Evolutionary conservation across 2,888 invertebrate genomes (phyloP).

Genomic region (Pandemis heparana): DNA sequence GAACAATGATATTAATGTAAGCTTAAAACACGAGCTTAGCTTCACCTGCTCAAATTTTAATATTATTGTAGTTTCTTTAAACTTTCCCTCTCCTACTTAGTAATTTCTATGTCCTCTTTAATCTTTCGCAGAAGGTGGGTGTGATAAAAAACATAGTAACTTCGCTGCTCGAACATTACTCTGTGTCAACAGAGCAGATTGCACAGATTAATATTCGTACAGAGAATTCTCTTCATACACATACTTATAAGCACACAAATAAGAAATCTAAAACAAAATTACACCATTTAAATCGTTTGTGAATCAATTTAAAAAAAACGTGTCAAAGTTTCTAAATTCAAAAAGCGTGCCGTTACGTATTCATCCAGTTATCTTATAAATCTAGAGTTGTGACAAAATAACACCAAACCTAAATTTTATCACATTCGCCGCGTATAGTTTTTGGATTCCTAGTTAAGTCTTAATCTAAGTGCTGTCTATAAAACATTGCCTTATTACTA

Average conservation of each 20-base stretch:
- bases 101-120: constrained; percentile 52
- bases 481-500: constrained; percentile 76
- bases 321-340: neutral
- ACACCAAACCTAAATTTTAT: constrained; percentile 38
- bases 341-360: neutral
- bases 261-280: neutral
- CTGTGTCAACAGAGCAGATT: neutral
- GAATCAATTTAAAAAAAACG: neutral
- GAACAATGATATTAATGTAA: constrained; percentile 67
- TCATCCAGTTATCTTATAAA: neutral
- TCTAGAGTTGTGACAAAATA: constrained; percentile 20
- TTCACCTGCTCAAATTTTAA: constrained; percentile 70
- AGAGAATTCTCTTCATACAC: neutral
- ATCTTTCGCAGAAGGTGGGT: constrained; percentile 43
- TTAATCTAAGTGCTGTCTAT: constrained; percentile 71
- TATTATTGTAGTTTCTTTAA: constrained; percentile 53
- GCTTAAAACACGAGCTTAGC: constrained; percentile 77
- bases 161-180: neutral
- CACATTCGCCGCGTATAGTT: constrained; percentile 51
- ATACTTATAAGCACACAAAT: neutral
- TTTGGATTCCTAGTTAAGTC: constrained; percentile 42
- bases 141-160: constrained; percentile 40
- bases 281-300: neutral
- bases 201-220: neutral
- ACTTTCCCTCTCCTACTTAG: constrained; percentile 54